Evolutionary conservation across 2,113 vertebrate species (phyloP), one percentile per base, ranked within the genome.

Genomic region (Rhinopomastus cyanomelas): DNA sequence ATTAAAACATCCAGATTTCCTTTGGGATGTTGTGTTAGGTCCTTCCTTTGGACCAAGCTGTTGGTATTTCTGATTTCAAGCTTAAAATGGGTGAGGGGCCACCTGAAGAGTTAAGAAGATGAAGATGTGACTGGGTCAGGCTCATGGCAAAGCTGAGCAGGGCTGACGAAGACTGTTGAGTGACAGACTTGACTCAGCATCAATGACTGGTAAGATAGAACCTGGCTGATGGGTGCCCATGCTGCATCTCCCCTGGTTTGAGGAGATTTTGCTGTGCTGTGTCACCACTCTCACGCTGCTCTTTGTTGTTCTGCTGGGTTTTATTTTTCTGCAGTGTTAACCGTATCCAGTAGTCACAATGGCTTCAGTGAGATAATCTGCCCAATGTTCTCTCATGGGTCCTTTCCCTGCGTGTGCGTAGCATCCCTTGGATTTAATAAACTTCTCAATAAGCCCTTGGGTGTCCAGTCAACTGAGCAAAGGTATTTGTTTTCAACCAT

Each of bases 151-250:
- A 22, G 26, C 42, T 74, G 61, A 49, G 23, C 0, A 0, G 6
- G 26, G 46, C 51, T 79, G 46, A 44, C 64, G 9, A 12, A 37
- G 56, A 30, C 6, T 0, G 3, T 21, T 3, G 5, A 7, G 60
- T 55, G 34, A 66, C 30, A 42, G 21, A 64, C 6, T 44, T 49
- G 39, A 20, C 56, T 69, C 25, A 39, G 32, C 39, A 16, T 37
- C 1, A 0, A 23, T 37, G 59, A n/a, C 36, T 0, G 0, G n/a
- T 34, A 0, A 1, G 52, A 65, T 3, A 4, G 65, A 67, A 25
- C n/a, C 22, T 56, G 48, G 11, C 16, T 73, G 27, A 30, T 0
- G 5, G 62, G 25, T 42, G 8, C 23, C 26, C 16, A 4, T 12
- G 44, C 11, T 27, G 9, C 21, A 8, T 27, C 20, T 75, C 16